A percentile compares a stretch with the other conserved stretches of the same genome.
Evolutionary conservation across 2,113 vertebrate genomes (phyloP).

Genomic region (Acrocephalus arundinaceus): DNA sequence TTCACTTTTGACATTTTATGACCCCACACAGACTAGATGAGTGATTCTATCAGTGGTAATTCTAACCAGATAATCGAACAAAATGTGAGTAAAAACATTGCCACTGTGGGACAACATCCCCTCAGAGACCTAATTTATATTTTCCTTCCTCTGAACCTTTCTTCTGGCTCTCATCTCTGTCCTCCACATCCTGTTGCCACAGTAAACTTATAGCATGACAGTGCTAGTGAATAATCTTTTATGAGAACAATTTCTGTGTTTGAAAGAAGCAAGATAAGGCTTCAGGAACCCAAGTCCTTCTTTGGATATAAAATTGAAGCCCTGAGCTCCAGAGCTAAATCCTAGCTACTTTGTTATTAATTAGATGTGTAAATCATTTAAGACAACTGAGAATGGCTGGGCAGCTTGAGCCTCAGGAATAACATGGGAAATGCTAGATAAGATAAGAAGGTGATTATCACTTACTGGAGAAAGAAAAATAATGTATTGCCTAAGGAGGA

Average conservation of each 20-base stretch:
- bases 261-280: slow-evolving; percentile 26
- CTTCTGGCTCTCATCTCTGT: slow-evolving; percentile 15
- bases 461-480: neutral
- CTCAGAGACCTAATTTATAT: neutral
- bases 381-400: slow-evolving; percentile 13
- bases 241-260: neutral
- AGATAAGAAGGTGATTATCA: slow-evolving; percentile 35
- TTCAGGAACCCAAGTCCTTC: neutral
- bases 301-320: slow-evolving; percentile 15
- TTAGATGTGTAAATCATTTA: slow-evolving; percentile 42
- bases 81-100: neutral
- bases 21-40: neutral
- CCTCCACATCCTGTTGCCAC: neutral
- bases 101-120: neutral
- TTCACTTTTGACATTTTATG: neutral
- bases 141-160: neutral
- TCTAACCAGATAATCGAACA: neutral
- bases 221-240: neutral
- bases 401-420: neutral
- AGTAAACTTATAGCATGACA: neutral
- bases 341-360: slow-evolving; percentile 10
- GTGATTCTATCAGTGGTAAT: neutral
- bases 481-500: neutral
- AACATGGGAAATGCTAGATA: slow-evolving; percentile 5
- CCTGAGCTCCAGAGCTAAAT: neutral